A percentile compares a stretch with the other conserved stretches of the same genome.
Conservation (phyloP, 2,888 invertebrate species). For the Criorhina ranunculi region DNA sequence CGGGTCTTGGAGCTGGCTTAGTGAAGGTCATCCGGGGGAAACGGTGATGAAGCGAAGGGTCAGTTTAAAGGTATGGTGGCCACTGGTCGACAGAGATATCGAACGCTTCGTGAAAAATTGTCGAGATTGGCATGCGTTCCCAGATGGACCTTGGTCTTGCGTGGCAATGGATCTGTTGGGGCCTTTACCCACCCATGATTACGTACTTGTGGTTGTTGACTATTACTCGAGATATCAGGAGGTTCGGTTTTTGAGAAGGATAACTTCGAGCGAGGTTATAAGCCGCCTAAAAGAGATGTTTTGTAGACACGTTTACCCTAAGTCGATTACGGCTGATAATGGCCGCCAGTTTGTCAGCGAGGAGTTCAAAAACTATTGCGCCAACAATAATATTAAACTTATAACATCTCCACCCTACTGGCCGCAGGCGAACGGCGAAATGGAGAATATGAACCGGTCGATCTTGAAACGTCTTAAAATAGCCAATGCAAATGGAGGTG, state of each 20-base stretch:
- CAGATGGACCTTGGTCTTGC: constrained; percentile 38
- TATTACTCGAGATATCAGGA: constrained; percentile 54
- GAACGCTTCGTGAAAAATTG: constrained; percentile 72
- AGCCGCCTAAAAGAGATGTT: constrained; percentile 43
- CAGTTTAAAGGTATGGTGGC: constrained; percentile 75
- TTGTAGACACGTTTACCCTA: constrained; percentile 52
- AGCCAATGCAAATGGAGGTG: constrained; percentile 37
- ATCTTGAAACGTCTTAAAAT: constrained; percentile 45
- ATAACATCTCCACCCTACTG: constrained; percentile 71
- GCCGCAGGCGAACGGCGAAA: constrained; percentile 53
- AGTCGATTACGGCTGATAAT: constrained; percentile 67
- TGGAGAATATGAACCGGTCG: constrained; percentile 25
- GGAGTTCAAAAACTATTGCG: constrained; percentile 65
- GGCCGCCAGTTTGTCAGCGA: constrained; percentile 68
- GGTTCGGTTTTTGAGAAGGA: constrained; percentile 35
- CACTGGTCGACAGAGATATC: constrained; percentile 70
- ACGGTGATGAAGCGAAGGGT: constrained; percentile 46
- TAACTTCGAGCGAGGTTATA: constrained; percentile 33
- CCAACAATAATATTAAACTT: constrained; percentile 58
- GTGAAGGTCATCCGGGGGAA: constrained; percentile 36
- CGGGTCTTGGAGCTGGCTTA: constrained; percentile 32
- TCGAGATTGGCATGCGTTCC: constrained; percentile 66
- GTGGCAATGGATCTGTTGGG: constrained; percentile 48
- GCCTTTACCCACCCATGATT: constrained; percentile 44
- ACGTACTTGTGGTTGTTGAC: constrained; percentile 50